A percentile compares a stretch with the other conserved stretches of the same genome.
Evolutionary conservation across 2,888 invertebrate genomes (phyloP).

Genomic region (Incurvaria masculella): DNA sequence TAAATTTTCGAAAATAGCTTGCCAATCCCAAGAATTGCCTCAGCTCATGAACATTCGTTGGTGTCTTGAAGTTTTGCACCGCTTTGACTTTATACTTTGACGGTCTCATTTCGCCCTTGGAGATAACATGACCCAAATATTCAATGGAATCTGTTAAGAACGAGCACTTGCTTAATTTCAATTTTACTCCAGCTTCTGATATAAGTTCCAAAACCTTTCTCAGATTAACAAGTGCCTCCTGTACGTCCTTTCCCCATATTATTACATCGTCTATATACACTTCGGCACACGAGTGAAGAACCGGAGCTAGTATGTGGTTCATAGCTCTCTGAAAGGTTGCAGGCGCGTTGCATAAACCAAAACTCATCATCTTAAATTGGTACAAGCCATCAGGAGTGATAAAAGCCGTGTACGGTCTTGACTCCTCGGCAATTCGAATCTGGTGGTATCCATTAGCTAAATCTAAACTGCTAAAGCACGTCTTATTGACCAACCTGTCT

Average conservation of each 20-base stretch:
- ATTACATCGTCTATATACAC: constrained; percentile 14
- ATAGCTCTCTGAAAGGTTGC: constrained; percentile 11
- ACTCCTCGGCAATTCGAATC: constrained; percentile 7
- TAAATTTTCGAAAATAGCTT: constrained; percentile 13
- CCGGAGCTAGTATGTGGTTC: constrained; percentile 8
- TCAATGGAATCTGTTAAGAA: constrained; percentile 7
- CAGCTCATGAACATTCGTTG: constrained; percentile 11
- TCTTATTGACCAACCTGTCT: constrained; percentile 6
- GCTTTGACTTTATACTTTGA: constrained; percentile 5
- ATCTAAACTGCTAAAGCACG: constrained; percentile 11
- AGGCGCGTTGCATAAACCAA: constrained; percentile 11
- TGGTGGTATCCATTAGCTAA: constrained; percentile 13
- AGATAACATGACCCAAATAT: constrained; percentile 8
- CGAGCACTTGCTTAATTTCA: constrained; percentile 7
- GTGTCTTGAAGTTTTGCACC: constrained; percentile 8
- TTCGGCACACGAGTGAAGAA: constrained; percentile 10
- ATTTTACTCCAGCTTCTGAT: constrained; percentile 1
- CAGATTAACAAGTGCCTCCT: constrained; percentile 5
- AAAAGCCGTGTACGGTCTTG: constrained; percentile 6
- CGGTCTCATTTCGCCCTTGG: constrained; percentile 3
- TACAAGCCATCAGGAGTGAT: constrained; percentile 13
- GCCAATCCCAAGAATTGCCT: constrained; percentile 14
- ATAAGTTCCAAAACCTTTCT: constrained; percentile 5
- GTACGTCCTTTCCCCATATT: constrained; percentile 7
- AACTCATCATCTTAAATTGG: constrained; percentile 12